Base-by-base conservation (phyloP, 2,113 vertebrate species). In the Sinocyclocheilus anshuiensis region DNA sequence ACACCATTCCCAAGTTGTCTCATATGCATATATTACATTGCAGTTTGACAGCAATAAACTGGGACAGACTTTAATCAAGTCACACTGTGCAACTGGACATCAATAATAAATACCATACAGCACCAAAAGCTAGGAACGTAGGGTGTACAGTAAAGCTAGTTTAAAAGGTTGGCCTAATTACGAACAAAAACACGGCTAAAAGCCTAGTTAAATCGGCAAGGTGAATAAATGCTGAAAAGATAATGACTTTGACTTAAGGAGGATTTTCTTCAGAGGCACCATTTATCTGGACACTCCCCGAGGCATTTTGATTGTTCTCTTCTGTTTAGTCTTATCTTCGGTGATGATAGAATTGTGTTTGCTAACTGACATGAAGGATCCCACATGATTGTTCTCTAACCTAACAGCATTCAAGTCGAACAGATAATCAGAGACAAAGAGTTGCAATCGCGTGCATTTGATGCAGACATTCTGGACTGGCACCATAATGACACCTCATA, bases 21-120 rank as follows among this genome's bases (percentile, higher is more conserved):
- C 59, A 50, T 50, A 57, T 78, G 77, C 84, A 86, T 77, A 84
- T 82, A 75, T 72, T 67, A 53, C n/a, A 48, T 36, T 59, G 22
- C 15, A 71, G 71, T 77, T 42, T 63, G 71, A 84, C 63, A 42
- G 75, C 74, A 81, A 89, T 84, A 86, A 84, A 79, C 45, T 55
- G 55, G 84, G 74, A 83, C 81, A 84, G 81, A 57, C 29, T 72
- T 86, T 84, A 86, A 89, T 84, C 69, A 86, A 55, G 29, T 45
- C 81, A 84, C 8, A 39, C 77, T 84, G 72, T 61, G 77, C 48
- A 83, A 86, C 22, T 84, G 77, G 75, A 82, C 84, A 81, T 77
- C 42, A 80, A 77, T 79, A 77, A 77, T 75, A 81, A 86, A 84
- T 88, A 88, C 59, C 4, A 24, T 77, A 65, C 57, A 77, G 57